phyloP scores from a whole-genome alignment of 2,113 vertebrate species.

The Gobio gobio region DNA sequence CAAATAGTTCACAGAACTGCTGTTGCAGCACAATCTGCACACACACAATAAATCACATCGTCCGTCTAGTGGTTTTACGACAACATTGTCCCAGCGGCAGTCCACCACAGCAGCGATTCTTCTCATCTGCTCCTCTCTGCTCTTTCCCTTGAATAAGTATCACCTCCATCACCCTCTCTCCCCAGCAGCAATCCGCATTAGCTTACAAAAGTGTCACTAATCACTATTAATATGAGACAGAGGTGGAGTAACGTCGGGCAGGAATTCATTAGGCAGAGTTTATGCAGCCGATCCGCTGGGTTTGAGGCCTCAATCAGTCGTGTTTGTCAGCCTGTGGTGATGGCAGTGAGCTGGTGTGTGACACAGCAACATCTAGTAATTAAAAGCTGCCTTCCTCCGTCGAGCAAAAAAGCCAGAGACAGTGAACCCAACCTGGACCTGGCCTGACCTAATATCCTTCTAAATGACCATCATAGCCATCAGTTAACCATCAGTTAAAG shows the following conservation, averaged over 20 bases:
- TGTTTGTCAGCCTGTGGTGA: conserved; percentile 43
- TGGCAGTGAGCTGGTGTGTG: conserved; percentile 40
- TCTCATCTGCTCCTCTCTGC: conserved; percentile 20
- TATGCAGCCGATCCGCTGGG: conserved; percentile 20
- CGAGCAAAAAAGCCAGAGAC: conserved; percentile 13
- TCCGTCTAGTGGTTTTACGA: conserved; percentile 34
- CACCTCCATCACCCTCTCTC: conserved; percentile 14
- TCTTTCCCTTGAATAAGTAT: background rate
- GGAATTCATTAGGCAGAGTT: conserved; percentile 49
- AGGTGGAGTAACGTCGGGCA: conserved; percentile 47
- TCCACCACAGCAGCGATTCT: background rate
- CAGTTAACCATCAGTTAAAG: background rate
- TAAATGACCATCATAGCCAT: background rate
- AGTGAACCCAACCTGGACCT: background rate
- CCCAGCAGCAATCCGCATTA: conserved; percentile 33
- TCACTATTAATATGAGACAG: conserved; percentile 50
- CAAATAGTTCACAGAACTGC: conserved; percentile 56
- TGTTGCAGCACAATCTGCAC: conserved; percentile 63
- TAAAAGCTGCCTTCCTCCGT: conserved; percentile 23
- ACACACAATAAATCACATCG: conserved; percentile 53
- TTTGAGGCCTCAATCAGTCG: conserved; percentile 38
- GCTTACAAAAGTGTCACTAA: conserved; percentile 43
- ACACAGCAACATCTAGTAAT: conserved; percentile 38
- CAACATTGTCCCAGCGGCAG: conserved; percentile 29
- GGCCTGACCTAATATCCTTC: background rate